phyloP scores from a whole-genome alignment of 1,140 invertebrate genomes.

The Aradophagus sp. region DNA sequence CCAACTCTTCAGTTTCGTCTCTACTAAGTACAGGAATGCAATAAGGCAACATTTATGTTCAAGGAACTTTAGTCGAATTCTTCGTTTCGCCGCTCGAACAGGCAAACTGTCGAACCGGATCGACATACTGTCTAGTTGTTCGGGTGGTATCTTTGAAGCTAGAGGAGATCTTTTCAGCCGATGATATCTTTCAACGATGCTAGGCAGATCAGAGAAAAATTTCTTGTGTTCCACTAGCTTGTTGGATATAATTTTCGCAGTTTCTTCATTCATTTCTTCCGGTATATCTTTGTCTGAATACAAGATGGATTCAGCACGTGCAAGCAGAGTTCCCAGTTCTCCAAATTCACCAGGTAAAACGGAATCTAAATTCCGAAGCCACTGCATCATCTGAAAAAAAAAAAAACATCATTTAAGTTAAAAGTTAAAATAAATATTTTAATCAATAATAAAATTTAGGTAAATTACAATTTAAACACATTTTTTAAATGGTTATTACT shows the following conservation, averaged over 20 bases:
- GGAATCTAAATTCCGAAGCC: constrained; percentile 90
- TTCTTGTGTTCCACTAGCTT: constrained; percentile 92
- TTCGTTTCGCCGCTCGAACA: constrained; percentile 82
- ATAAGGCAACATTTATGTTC: constrained; percentile 95
- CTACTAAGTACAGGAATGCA: constrained; percentile 90
- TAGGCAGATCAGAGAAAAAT: constrained; percentile 89
- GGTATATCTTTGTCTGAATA: constrained; percentile 87
- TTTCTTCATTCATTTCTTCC: constrained; percentile 87
- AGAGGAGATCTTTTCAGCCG: constrained; percentile 78
- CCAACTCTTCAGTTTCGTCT: constrained; percentile 91
- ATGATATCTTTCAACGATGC: constrained; percentile 85
- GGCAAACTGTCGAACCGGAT: constrained; percentile 83
- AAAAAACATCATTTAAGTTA: no score
- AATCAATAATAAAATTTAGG: no score
- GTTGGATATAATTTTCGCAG: constrained; percentile 87
- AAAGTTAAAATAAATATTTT: no score
- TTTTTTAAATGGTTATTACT: no score
- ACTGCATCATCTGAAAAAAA: constrained; percentile 84
- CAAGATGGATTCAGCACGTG: constrained; percentile 88
- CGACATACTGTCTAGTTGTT: constrained; percentile 88
- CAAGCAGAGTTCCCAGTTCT: constrained; percentile 91
- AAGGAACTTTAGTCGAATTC: constrained; percentile 89
- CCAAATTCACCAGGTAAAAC: constrained; percentile 88
- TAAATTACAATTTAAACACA: no score
- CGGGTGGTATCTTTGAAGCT: constrained; percentile 80